phyloP scores from a whole-genome alignment of 1,140 invertebrate genomes.

The Cheumatopsyche charites region DNA sequence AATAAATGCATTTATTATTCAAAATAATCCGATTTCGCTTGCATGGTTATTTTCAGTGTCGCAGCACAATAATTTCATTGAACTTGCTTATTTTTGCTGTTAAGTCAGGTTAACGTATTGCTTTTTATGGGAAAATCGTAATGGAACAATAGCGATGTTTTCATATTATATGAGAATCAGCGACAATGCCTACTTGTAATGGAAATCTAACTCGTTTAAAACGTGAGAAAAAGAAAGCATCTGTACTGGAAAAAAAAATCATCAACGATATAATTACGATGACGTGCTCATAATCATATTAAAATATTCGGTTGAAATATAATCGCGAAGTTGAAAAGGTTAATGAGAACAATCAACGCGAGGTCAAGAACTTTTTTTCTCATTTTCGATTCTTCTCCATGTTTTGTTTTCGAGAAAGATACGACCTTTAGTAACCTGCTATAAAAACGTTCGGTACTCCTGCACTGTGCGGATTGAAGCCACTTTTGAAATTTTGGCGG shows the following conservation, averaged over 20 bases:
- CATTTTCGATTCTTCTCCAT: background rate
- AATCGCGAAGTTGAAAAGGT: background rate
- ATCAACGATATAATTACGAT: conserved; percentile 7
- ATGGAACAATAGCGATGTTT: background rate
- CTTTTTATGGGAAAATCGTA: background rate
- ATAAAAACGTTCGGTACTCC: too few species aligned
- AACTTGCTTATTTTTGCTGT: too few species aligned
- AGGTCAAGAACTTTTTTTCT: background rate
- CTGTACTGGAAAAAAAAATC: background rate
- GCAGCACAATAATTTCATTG: too few species aligned
- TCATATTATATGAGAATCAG: background rate
- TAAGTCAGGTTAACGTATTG: too few species aligned
- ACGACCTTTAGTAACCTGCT: too few species aligned
- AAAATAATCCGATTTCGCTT: too few species aligned
- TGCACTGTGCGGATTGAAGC: too few species aligned
- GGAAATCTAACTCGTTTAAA: background rate
- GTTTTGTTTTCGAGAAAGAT: too few species aligned
- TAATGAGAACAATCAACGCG: conserved; percentile 7
- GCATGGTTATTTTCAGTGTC: too few species aligned
- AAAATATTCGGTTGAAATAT: background rate
- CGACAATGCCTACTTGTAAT: conserved; percentile 5
- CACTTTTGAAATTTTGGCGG: background rate
- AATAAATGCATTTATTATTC: too few species aligned
- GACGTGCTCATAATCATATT: background rate
- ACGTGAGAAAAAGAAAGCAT: conserved; percentile 18